These are phyloP conservation scores for Ophion ellenae DNA, from an alignment of 2,888 invertebrate species.

Conservation along the genomic window DNA sequence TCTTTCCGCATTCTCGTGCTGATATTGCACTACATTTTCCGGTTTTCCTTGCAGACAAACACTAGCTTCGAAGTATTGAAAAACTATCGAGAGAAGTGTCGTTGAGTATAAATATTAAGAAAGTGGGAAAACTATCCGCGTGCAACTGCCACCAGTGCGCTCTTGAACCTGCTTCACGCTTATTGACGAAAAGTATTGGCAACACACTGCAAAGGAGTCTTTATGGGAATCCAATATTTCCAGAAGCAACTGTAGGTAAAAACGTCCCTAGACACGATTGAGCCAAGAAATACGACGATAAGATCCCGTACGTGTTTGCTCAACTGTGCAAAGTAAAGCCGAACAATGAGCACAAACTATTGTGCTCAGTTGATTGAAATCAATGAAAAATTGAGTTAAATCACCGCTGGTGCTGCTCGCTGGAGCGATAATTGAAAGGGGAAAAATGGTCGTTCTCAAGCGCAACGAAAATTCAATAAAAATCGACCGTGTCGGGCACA, in stretches of 20 bases:
- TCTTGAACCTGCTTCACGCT: neutral
- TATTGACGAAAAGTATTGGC: conserved; percentile 16
- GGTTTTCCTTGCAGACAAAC: conserved; percentile 2
- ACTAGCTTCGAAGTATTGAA: conserved; percentile 19
- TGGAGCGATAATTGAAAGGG: no score
- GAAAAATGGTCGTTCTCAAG: no score
- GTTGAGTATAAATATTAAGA: neutral
- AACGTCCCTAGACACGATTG: neutral
- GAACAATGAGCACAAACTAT: neutral
- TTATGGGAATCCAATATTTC: conserved; percentile 1
- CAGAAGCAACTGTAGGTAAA: neutral
- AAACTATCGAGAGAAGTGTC: conserved; percentile 8
- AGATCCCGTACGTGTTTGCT: neutral
- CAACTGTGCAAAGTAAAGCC: neutral
- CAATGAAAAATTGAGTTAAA: neutral
- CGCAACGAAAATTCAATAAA: neutral
- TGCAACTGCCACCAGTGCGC: neutral
- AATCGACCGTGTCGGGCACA: neutral
- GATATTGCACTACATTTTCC: neutral
- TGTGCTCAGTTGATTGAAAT: neutral
- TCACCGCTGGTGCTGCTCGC: no score
- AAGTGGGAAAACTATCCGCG: neutral
- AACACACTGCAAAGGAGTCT: conserved; percentile 10
- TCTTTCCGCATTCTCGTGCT: neutral
- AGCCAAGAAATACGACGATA: neutral